Conservation (phyloP, 1,140 invertebrate genomes). For the Nasonia longicornis region DNA sequence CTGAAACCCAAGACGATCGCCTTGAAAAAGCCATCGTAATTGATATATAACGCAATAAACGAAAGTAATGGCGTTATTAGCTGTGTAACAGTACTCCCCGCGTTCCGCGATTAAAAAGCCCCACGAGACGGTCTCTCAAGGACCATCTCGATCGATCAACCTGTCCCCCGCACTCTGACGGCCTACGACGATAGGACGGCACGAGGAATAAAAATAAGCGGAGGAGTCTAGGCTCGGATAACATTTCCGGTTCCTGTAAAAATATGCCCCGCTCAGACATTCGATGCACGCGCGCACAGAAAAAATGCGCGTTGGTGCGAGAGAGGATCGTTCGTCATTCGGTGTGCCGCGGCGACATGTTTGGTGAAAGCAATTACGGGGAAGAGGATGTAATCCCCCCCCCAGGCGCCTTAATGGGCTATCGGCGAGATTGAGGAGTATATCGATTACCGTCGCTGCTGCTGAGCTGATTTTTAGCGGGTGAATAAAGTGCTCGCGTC, state of each 20-base stretch:
- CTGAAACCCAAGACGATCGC: neutral
- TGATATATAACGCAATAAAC: slow-evolving; percentile 34
- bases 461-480: neutral
- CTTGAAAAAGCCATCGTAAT: slow-evolving; percentile 17
- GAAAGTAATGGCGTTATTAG: slow-evolving; percentile 36
- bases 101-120: neutral
- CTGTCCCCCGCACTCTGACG: neutral
- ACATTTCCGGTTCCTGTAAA: slow-evolving; percentile 50
- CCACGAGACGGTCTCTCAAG: neutral
- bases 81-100: slow-evolving; percentile 16
- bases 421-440: slow-evolving; percentile 7
- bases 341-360: neutral
- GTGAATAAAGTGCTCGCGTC: neutral
- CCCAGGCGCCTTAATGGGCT: slow-evolving; percentile 19
- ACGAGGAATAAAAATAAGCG: slow-evolving; percentile 44
- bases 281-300: neutral
- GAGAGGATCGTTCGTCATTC: slow-evolving; percentile 37
- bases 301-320: neutral
- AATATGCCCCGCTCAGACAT: neutral
- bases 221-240: neutral
- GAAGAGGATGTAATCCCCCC: neutral
- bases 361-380: slow-evolving; percentile 43
- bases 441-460: slow-evolving; percentile 31
- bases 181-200: neutral
- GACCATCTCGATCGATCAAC: slow-evolving; percentile 33